These are phyloP conservation scores for Spheniscus mendiculus DNA, from an alignment of 2,113 vertebrate genomes.

Conservation along the genomic window DNA sequence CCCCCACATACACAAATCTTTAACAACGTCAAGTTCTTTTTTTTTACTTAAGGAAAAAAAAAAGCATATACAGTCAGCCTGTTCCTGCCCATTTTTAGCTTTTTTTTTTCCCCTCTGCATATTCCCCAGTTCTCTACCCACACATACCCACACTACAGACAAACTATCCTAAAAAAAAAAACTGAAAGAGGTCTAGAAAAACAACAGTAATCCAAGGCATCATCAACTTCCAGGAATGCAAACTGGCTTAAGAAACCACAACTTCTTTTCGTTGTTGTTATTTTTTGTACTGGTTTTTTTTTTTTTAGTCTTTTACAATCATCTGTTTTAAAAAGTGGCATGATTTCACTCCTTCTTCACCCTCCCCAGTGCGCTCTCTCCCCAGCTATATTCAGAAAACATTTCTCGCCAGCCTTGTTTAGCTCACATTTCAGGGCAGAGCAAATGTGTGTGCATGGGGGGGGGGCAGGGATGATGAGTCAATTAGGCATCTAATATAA, in stretches of 20 bases:
- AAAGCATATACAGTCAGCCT: background rate
- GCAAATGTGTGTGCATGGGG: background rate
- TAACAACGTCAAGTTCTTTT: background rate
- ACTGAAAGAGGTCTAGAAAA: background rate
- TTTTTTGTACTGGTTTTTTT: background rate
- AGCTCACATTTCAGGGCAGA: conserved; percentile 33
- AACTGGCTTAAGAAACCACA: conserved; percentile 22
- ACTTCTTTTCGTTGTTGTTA: background rate
- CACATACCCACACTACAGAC: conserved; percentile 29
- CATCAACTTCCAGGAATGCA: conserved; percentile 39
- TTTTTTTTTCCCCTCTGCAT: background rate
- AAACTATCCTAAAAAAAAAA: background rate
- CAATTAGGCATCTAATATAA: conserved; percentile 30
- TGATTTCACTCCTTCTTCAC: background rate
- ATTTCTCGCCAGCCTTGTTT: background rate
- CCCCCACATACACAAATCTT: background rate
- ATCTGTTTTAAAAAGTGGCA: background rate
- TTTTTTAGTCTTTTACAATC: background rate
- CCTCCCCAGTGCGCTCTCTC: background rate
- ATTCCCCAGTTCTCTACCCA: conserved; percentile 37
- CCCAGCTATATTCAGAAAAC: background rate
- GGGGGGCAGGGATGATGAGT: background rate
- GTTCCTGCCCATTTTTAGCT: conserved; percentile 23
- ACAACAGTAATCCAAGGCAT: background rate
- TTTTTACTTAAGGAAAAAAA: background rate